Evolutionary conservation across 2,888 invertebrate genomes (phyloP).

Genomic region (Onchidella celtica): DNA sequence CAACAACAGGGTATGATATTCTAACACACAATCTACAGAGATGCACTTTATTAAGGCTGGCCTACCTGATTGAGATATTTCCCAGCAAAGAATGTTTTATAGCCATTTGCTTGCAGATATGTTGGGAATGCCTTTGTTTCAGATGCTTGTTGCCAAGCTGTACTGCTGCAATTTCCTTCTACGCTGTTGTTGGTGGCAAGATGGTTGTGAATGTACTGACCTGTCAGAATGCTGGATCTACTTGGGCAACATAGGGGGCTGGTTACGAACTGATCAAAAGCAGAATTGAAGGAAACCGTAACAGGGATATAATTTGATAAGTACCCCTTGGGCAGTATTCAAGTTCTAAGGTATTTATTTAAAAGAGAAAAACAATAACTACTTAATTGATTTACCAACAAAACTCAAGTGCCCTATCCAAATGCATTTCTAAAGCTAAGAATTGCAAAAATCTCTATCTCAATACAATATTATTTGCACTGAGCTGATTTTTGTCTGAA

Average conservation of each 20-base stretch:
- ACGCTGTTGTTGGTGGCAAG: slow-evolving; percentile 89
- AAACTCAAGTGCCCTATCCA: too few relatives aligned
- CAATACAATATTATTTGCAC: too few relatives aligned
- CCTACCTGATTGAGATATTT: slow-evolving; percentile 94
- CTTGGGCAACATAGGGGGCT: slow-evolving; percentile 95
- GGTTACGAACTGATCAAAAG: slow-evolving; percentile 86
- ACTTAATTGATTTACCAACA: too few relatives aligned
- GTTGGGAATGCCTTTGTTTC: slow-evolving; percentile 87
- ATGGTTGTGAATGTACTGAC: slow-evolving; percentile 92
- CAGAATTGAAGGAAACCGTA: neutral
- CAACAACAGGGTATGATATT: too few relatives aligned
- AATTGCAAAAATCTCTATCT: too few relatives aligned
- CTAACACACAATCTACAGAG: too few relatives aligned
- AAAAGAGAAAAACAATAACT: neutral
- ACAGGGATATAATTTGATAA: neutral
- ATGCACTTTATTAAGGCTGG: too few relatives aligned
- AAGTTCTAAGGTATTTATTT: too few relatives aligned
- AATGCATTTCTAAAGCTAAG: too few relatives aligned
- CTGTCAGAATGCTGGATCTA: slow-evolving; percentile 91
- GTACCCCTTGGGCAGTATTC: too few relatives aligned
- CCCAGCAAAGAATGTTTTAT: slow-evolving; percentile 94
- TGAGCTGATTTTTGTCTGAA: too few relatives aligned
- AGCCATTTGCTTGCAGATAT: slow-evolving; percentile 85
- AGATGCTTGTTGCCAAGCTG: slow-evolving; percentile 84
- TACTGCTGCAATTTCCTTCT: slow-evolving; percentile 88